These are phyloP conservation scores for Nylanderia fulva DNA, from an alignment of 1,140 invertebrate genomes.

Conservation along the genomic window DNA sequence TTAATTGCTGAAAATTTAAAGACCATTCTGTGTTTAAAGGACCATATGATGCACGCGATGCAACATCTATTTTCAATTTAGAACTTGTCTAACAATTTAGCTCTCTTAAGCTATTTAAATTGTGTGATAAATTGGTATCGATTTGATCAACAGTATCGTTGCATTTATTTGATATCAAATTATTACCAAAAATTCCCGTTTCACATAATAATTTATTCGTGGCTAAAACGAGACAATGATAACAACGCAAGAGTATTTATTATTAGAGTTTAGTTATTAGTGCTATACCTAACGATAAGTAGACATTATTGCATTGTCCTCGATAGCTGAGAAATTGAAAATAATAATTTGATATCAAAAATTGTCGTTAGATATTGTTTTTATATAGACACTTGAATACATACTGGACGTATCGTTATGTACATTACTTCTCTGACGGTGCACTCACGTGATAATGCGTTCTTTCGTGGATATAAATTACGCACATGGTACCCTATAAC, in stretches of 20 bases:
- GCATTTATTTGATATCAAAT: conserved; percentile 4
- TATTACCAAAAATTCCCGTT: conserved; percentile 12
- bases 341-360: background rate
- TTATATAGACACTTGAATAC: background rate
- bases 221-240: background rate
- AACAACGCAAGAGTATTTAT: background rate
- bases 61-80: background rate
- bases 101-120: background rate
- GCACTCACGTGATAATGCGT: conserved; percentile 31
- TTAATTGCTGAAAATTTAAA: conserved; percentile 52
- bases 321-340: background rate
- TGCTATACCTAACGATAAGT: background rate
- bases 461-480: conserved; percentile 68
- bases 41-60: conserved; percentile 4
- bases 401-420: background rate
- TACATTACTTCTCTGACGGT: conserved; percentile 10
- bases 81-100: conserved; percentile 16
- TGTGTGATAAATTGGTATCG: background rate
- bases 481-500: conserved; percentile 74
- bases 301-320: conserved; percentile 19
- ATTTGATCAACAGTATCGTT: background rate
- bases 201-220: conserved; percentile 10
- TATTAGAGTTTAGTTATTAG: background rate
- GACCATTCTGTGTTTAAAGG: conserved; percentile 11
- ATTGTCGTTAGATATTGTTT: background rate